phyloP scores from a whole-genome alignment of 2,797 vertebrate genomes.

The Glossophaga mutica region DNA sequence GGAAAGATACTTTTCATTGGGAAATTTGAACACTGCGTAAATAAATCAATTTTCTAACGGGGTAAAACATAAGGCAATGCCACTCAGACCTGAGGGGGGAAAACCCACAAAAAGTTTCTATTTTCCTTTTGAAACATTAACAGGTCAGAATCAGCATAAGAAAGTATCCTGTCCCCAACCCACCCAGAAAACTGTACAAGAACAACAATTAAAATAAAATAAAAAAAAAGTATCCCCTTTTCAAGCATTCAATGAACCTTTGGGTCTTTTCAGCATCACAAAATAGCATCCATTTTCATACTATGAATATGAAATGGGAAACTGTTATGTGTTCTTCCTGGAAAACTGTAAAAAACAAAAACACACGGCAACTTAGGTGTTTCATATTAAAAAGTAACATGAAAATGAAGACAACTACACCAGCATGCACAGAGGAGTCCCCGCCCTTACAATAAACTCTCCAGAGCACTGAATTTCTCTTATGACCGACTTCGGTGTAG shows the following conservation, averaged over 20 bases:
- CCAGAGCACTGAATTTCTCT: background rate
- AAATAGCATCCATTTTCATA: slow-evolving; percentile 74
- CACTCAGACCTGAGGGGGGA: slow-evolving; percentile 75
- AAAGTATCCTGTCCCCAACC: slow-evolving; percentile 47
- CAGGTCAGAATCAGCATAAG: slow-evolving; percentile 54
- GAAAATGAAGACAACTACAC: slow-evolving; percentile 63
- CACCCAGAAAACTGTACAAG: too few relatives aligned
- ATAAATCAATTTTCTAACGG: slow-evolving; percentile 59
- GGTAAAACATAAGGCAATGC: slow-evolving; percentile 82
- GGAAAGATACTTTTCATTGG: slow-evolving; percentile 65
- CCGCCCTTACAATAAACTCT: background rate
- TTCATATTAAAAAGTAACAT: slow-evolving; percentile 71
- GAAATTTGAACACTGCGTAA: slow-evolving; percentile 64
- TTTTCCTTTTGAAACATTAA: slow-evolving; percentile 65
- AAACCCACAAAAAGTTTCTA: background rate
- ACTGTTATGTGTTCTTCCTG: slow-evolving; percentile 79
- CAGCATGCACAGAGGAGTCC: slow-evolving; percentile 43
- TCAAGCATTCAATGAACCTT: slow-evolving; percentile 60
- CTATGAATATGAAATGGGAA: slow-evolving; percentile 64
- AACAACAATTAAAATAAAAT: too few relatives aligned
- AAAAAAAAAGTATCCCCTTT: slow-evolving; percentile 63
- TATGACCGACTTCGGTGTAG: background rate
- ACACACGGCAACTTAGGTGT: slow-evolving; percentile 66
- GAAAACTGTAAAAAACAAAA: slow-evolving; percentile 55
- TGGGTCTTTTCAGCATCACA: slow-evolving; percentile 64